Evolutionary conservation across 2,113 vertebrate genomes (phyloP), one percentile per base, ranked within the genome.

Genomic region (Holacanthus passer): DNA sequence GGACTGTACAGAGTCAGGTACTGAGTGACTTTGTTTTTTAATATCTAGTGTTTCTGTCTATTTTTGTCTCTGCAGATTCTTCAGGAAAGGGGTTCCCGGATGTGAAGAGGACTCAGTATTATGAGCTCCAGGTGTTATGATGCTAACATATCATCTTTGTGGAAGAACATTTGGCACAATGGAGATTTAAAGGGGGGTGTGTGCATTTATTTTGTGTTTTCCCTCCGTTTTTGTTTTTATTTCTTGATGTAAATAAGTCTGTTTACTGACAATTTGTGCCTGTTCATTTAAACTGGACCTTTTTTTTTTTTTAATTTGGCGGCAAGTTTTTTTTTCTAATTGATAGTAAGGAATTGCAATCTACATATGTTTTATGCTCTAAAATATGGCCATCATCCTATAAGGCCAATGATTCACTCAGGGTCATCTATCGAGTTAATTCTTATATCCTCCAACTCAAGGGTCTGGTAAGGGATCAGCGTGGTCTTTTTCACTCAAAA

Each of bases 21-120:
- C 14, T 24, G 3, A 22, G 50, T 29, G 47, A 50, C 17, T 27
- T 32, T 32, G 32, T 16, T 5, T 20, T 32, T 20, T 56, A 14
- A 29, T 56, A 24, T 5, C 22, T n/a, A n/a, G 10, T n/a, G 43
- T 58, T 58, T 73, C 77, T 56, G 3, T 71, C 59, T 71, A 22
- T 77, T 0, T 93, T 93, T 94, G 73, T 87, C 17, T 92, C 93
- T 94, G 73, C 96, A 99, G 98, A 98, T 99, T 94, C 95, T 99
- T 93, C 98, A 99, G 95, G 98, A 99, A 86, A 95, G 98, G 66
- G 98, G 98, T 67, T 99, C 98, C 29, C 95, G 98, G 91, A 99
- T 98, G 97, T 99, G 96, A 99, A 94, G 93, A 89, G 79, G 87
- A 91, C 83, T 71, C 87, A 81, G 88, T 94, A 79, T 91, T 94